These are phyloP conservation scores for Antheraea yamamai DNA, from an alignment of 2,888 invertebrate species.

Conservation along the genomic window DNA sequence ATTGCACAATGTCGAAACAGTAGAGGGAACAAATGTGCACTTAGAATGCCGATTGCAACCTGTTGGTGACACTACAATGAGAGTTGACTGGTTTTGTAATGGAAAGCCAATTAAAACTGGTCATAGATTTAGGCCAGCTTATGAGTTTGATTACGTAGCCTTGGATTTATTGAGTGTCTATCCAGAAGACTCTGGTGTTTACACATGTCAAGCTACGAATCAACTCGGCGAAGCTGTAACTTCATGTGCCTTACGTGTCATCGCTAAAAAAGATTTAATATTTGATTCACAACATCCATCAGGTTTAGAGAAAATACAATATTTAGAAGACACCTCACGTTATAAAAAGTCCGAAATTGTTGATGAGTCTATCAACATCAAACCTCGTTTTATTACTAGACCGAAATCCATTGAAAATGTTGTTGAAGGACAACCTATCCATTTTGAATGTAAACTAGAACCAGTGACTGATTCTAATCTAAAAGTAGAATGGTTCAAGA, in stretches of 20 bases:
- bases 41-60: conserved; percentile 95
- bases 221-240: conserved; percentile 97
- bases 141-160: conserved; percentile 98
- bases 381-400: conserved; percentile 92
- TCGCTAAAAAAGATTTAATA: conserved; percentile 93
- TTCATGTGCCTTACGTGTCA: conserved; percentile 93
- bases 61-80: conserved; percentile 95
- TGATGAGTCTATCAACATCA: conserved; percentile 91
- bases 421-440: conserved; percentile 94
- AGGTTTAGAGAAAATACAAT: conserved; percentile 95
- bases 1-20: conserved; percentile 93
- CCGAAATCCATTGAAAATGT: conserved; percentile 93
- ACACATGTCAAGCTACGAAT: conserved; percentile 97
- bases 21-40: conserved; percentile 95
- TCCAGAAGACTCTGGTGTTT: conserved; percentile 98
- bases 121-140: conserved; percentile 96
- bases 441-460: conserved; percentile 98
- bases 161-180: conserved; percentile 97
- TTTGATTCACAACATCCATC: conserved; percentile 95
- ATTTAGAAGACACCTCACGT: conserved; percentile 92
- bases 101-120: conserved; percentile 95
- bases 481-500: conserved; percentile 98
- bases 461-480: conserved; percentile 98
- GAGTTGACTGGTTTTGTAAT: conserved; percentile 98
- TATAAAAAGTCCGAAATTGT: conserved; percentile 91